Evolutionary conservation across 2,113 vertebrate species (phyloP), one percentile per base, ranked within the genome.

Genomic region (Murina feae): DNA sequence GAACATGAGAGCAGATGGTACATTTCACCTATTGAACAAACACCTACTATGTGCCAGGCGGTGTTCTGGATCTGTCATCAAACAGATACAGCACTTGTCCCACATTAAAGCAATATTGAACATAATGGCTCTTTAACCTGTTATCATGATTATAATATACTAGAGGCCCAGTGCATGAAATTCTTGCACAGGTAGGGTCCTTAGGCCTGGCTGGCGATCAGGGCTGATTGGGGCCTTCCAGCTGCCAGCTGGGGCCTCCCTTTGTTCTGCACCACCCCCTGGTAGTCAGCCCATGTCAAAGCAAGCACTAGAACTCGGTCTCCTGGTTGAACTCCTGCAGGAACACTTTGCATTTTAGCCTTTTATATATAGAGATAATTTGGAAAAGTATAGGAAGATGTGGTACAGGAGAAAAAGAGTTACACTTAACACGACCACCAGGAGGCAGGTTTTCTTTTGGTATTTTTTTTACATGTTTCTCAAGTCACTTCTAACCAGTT

Each of bases 361-460:
- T 58, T 58, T 58, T 25, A 58, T 25, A 21, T 58, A 10, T 25
- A 25, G 23, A 58, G 55, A 58, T 49, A 66, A 86, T 89, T 51
- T 58, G 71, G 80, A 69, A 68, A 83, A 83, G 21, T 4, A 5
- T 4, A 49, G 28, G 65, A 71, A 63, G 30, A 8, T 63, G 0
- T 4, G 21, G 39, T 35, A 9, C 17, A 63, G 16, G 39, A 72
- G 23, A 13, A 14, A 32, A 23, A 25, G 65, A 63, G 6, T 10
- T 6, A 39, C 14, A 9, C 49, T 83, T 39, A n/a, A 14, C 16
- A 2, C 47, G 17, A 16, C 93, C 95, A 93, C 94, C 82, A 95
- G 94, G 97, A 93, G 81, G 95, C 90, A 42, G 47, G 4, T 66
- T 76, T 96, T 51, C 28, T 84, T 95, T 16, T 47, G 32, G 8